These are phyloP conservation scores for Conus betulinus DNA, from an alignment of 1,140 invertebrate species.

Conservation along the genomic window DNA sequence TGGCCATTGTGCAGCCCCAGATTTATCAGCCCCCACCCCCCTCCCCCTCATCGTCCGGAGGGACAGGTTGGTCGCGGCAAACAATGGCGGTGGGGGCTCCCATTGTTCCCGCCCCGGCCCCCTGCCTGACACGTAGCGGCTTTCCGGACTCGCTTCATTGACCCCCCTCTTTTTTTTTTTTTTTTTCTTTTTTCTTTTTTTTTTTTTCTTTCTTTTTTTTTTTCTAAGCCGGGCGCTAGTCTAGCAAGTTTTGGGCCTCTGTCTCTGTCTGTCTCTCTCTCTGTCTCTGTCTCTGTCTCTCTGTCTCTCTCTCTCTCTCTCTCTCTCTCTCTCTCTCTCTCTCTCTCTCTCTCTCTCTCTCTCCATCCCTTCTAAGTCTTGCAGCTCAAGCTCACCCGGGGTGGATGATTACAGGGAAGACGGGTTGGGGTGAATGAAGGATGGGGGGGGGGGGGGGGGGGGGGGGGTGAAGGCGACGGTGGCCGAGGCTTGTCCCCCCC, in stretches of 20 bases:
- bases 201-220: background rate
- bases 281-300: constrained; percentile 14
- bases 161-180: background rate
- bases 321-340: background rate
- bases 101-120: background rate
- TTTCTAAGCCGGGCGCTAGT: no score
- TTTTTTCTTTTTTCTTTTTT: background rate
- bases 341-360: background rate
- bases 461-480: no score
- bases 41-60: no score
- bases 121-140: background rate
- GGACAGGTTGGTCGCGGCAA: background rate
- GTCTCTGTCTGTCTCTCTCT: constrained; percentile 1
- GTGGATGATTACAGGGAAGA: no score
- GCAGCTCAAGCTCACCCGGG: no score
- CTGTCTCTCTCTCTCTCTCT: background rate
- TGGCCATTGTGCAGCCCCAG: background rate
- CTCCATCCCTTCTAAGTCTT: background rate
- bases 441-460: no score
- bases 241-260: no score
- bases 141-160: background rate
- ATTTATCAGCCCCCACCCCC: background rate
- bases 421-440: no score
- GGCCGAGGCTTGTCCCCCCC: no score
- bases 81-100: background rate